A percentile compares a stretch with the other conserved stretches of the same genome.
These are phyloP conservation scores for Drosophila orena DNA, from an alignment of 1,140 invertebrate species.

Conservation along the genomic window DNA sequence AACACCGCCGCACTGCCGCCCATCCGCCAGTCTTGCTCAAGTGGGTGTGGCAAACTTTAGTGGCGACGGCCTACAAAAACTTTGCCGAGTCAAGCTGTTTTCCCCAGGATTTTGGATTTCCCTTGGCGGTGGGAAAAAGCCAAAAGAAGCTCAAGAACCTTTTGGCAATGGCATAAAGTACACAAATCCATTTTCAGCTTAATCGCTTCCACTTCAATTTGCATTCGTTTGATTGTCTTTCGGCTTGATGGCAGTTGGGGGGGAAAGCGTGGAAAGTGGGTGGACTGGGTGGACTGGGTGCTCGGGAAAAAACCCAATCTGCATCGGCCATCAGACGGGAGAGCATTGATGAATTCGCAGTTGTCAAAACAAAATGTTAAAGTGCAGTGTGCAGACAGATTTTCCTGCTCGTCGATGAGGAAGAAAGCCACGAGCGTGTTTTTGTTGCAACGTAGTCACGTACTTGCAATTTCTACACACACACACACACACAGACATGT, in stretches of 20 bases:
- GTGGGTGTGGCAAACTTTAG: constrained; percentile 59
- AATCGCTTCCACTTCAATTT: constrained; percentile 68
- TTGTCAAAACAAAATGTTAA: constrained; percentile 67
- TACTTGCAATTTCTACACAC: constrained; percentile 11
- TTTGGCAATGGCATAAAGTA: constrained; percentile 66
- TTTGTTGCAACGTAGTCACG: constrained; percentile 25
- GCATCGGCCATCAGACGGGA: constrained; percentile 8
- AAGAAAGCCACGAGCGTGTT: constrained; percentile 1
- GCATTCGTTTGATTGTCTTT: constrained; percentile 68
- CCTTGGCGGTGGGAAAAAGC: constrained; percentile 5
- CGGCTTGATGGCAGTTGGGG: constrained; percentile 4
- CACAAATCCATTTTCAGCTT: constrained; percentile 68
- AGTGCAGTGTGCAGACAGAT: constrained; percentile 47
- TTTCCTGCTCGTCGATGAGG: constrained; percentile 10
- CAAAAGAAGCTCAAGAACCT: constrained; percentile 44
- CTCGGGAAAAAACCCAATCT: constrained; percentile 26
- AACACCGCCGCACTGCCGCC: background rate
- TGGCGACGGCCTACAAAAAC: constrained; percentile 64
- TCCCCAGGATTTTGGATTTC: constrained; percentile 14
- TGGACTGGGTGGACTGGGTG: background rate
- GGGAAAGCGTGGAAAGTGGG: background rate
- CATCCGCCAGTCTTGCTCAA: constrained; percentile 15
- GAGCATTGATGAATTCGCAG: constrained; percentile 57
- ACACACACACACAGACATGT: background rate
- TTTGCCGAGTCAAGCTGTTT: constrained; percentile 64